Evolutionary conservation across 2,888 invertebrate species (phyloP).

Genomic region (Microchrysa polita): DNA sequence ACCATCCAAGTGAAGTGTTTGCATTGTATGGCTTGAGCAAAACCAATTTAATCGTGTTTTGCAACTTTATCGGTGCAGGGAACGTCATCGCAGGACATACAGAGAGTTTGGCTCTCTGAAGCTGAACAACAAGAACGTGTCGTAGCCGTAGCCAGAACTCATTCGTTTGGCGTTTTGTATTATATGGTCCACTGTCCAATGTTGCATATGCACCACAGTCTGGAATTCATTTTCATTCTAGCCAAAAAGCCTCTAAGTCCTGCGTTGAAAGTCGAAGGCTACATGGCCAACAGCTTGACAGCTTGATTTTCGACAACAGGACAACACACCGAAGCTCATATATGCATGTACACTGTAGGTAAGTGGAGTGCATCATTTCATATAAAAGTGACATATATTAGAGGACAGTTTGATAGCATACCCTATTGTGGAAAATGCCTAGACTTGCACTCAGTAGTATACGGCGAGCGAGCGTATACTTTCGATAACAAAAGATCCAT

Average conservation of each 20-base stretch:
- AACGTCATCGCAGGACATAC: slow-evolving; percentile 33
- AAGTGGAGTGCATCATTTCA: slow-evolving; percentile 39
- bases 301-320: slow-evolving; percentile 17
- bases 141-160: background rate
- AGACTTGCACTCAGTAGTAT: slow-evolving; percentile 17
- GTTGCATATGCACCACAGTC: background rate
- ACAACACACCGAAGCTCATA: background rate
- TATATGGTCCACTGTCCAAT: no score
- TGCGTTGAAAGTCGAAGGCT: slow-evolving; percentile 30
- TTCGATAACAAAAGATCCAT: slow-evolving; percentile 32
- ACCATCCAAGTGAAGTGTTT: slow-evolving; percentile 48
- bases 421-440: slow-evolving; percentile 45
- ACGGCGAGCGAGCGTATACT: background rate
- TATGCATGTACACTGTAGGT: no score
- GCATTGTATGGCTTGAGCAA: slow-evolving; percentile 47
- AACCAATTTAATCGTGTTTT: slow-evolving; percentile 51
- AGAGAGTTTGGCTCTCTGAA: background rate
- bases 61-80: slow-evolving; percentile 49
- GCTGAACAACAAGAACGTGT: slow-evolving; percentile 1
- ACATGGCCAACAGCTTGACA: slow-evolving; percentile 33
- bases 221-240: slow-evolving; percentile 17
- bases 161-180: background rate
- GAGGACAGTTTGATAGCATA: slow-evolving; percentile 44
- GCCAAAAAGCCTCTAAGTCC: slow-evolving; percentile 38
- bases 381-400: slow-evolving; percentile 39